phyloP scores from a whole-genome alignment of 2,888 invertebrate genomes.

The Ypsolopha sequella region DNA sequence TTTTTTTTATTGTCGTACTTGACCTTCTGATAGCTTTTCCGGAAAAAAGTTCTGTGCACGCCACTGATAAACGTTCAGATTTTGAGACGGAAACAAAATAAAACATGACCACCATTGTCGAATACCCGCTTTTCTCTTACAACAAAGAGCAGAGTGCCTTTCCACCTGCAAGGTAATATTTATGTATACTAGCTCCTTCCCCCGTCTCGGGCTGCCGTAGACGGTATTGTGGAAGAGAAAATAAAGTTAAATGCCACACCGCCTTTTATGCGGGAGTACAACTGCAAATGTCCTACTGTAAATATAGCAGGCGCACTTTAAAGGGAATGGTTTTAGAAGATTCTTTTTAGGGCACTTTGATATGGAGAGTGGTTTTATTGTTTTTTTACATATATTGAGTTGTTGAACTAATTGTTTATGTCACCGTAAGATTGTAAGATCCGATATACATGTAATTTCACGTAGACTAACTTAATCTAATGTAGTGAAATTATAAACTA shows the following conservation, averaged over 20 bases:
- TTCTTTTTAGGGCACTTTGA: background rate
- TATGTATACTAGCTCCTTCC: constrained; percentile 20
- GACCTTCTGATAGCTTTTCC: too few species aligned
- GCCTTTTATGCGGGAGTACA: background rate
- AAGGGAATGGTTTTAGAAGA: background rate
- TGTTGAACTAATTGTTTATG: too few species aligned
- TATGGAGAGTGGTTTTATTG: background rate
- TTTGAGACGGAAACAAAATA: background rate
- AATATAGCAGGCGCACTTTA: background rate
- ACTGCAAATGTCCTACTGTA: background rate
- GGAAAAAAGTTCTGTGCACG: too few species aligned
- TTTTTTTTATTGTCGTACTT: too few species aligned
- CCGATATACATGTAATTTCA: too few species aligned
- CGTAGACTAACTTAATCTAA: too few species aligned
- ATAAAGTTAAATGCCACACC: constrained; percentile 6
- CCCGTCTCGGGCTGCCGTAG: constrained; percentile 12
- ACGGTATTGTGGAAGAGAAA: background rate
- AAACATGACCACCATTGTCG: background rate
- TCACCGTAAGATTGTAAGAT: too few species aligned
- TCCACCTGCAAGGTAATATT: constrained; percentile 17
- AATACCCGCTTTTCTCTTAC: background rate
- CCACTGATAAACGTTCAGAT: too few species aligned
- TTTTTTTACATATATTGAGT: background rate
- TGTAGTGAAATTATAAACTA: too few species aligned
- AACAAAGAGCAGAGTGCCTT: too few species aligned